Evolutionary conservation across 2,888 invertebrate species (phyloP).

Genomic region (Rhagophthalmus giganteus): DNA sequence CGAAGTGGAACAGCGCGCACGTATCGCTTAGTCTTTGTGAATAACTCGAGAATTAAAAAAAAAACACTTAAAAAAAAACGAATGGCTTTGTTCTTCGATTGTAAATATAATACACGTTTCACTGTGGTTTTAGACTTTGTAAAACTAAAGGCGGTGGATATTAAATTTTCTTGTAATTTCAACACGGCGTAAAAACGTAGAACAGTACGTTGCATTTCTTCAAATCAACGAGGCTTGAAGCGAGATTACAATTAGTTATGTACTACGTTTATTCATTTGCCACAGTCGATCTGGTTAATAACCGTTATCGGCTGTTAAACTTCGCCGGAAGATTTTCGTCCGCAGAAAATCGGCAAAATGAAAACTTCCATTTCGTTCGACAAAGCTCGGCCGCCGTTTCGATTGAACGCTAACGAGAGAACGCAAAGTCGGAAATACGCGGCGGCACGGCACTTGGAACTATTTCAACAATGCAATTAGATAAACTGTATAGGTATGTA

Average conservation of each 20-base stretch:
- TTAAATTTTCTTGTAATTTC: slow-evolving; percentile 23
- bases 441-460: not conserved
- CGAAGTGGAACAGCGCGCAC: slow-evolving; percentile 45
- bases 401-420: too few species aligned
- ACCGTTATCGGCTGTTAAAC: too few species aligned
- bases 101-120: slow-evolving; percentile 48
- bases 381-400: too few species aligned
- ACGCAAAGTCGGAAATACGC: not conserved
- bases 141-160: slow-evolving; percentile 26
- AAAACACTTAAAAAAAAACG: slow-evolving; percentile 37
- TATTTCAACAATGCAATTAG: not conserved
- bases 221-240: slow-evolving; percentile 2
- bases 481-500: too few species aligned
- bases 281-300: not conserved
- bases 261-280: not conserved
- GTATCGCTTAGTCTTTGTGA: slow-evolving; percentile 40
- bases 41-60: slow-evolving; percentile 35
- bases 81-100: slow-evolving; percentile 42
- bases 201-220: not conserved
- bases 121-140: slow-evolving; percentile 42
- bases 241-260: not conserved
- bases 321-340: too few species aligned
- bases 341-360: not conserved
- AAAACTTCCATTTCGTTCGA: not conserved
- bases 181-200: not conserved